Conservation (phyloP, 92 coral and sea anemone species). For the Phenganax subtilis region DNA sequence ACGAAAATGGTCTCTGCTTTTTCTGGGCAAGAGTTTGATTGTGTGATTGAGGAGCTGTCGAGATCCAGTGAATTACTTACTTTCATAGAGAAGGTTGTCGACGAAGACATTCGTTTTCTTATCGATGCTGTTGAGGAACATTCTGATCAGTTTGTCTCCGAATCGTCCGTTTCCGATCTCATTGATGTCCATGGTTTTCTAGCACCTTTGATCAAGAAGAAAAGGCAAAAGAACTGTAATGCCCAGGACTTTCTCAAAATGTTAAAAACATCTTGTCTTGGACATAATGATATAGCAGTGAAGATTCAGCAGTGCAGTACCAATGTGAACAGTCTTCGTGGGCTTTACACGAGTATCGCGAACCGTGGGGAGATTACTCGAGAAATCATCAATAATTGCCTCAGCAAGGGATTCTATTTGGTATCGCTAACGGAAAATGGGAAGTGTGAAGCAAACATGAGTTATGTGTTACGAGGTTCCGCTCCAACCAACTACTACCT, state of each 20-base stretch:
- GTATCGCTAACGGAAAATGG: slow-evolving; percentile 24
- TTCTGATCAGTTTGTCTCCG: slow-evolving; percentile 89
- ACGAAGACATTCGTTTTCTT: slow-evolving; percentile 80
- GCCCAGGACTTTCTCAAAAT: slow-evolving; percentile 28
- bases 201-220: slow-evolving; percentile 50
- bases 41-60: slow-evolving; percentile 54
- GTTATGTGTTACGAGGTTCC: not conserved
- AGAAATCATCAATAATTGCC: slow-evolving; percentile 37
- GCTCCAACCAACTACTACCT: slow-evolving; percentile 49
- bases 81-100: slow-evolving; percentile 68
- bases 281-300: slow-evolving; percentile 37
- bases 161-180: slow-evolving; percentile 80
- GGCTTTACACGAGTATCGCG: slow-evolving; percentile 61
- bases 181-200: slow-evolving; percentile 88
- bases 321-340: slow-evolving; percentile 61
- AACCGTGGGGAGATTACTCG: slow-evolving; percentile 37
- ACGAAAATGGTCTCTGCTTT: slow-evolving; percentile 34
- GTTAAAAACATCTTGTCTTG: slow-evolving; percentile 12
- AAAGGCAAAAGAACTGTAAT: slow-evolving; percentile 49
- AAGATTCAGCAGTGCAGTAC: slow-evolving; percentile 51
- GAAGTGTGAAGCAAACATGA: slow-evolving; percentile 24
- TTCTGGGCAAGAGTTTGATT: slow-evolving; percentile 55
- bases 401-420: slow-evolving; percentile 20
- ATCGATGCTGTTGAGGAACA: slow-evolving; percentile 97
- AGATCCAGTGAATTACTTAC: slow-evolving; percentile 60